Evolutionary conservation across 37 sponge, comb jelly and placozoan species (phyloP).

Genomic region (Aphrocallistes beatrix): DNA sequence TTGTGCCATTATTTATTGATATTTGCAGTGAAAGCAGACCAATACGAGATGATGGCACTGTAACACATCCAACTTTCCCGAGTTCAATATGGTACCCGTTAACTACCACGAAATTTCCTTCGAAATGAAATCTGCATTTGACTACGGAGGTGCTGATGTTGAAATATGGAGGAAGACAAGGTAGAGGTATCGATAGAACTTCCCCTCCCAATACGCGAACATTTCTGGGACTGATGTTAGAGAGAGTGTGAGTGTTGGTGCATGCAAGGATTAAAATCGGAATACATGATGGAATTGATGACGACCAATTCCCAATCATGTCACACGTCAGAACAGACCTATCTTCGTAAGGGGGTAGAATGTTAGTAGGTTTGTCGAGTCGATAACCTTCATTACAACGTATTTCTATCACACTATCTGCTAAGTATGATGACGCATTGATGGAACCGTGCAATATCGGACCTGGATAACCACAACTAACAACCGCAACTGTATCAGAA

Average conservation of each 20-base stretch:
- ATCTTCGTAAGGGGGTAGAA: too few species aligned
- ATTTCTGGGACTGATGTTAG: background rate
- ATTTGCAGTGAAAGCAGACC: background rate
- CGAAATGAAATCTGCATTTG: too few species aligned
- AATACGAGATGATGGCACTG: background rate
- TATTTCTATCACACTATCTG: background rate
- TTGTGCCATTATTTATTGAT: background rate
- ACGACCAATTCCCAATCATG: too few species aligned
- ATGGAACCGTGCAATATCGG: background rate
- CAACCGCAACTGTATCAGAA: background rate
- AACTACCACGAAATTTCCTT: too few species aligned
- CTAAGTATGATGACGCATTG: background rate
- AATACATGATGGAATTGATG: too few species aligned
- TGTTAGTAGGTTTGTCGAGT: too few species aligned
- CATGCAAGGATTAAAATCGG: too few species aligned
- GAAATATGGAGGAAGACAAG: too few species aligned
- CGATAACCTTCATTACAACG: background rate
- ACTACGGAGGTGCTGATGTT: too few species aligned
- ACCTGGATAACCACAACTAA: background rate
- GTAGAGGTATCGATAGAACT: background rate
- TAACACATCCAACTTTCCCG: background rate
- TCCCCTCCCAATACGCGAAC: background rate
- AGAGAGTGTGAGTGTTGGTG: too few species aligned
- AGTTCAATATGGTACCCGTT: too few species aligned
- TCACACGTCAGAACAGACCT: too few species aligned